phyloP scores from a whole-genome alignment of 2,113 vertebrate genomes.

The Tragelaphus imberbis region DNA sequence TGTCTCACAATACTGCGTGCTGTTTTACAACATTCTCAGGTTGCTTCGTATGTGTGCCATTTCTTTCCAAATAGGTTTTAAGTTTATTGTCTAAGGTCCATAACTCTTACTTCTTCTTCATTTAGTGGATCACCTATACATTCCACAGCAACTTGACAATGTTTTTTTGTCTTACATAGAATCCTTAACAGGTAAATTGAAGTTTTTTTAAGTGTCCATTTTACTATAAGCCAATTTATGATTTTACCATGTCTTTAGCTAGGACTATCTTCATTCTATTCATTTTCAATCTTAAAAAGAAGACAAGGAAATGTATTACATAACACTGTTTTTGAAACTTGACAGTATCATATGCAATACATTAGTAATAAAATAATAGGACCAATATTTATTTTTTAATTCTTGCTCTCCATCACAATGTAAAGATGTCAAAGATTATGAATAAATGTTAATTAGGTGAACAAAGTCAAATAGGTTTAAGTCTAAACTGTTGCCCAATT shows the following conservation, averaged over 20 bases:
- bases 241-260: not conserved
- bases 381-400: constrained; percentile 26
- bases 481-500: not conserved
- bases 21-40: not conserved
- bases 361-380: not conserved
- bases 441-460: not conserved
- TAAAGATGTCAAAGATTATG: not conserved
- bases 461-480: not conserved
- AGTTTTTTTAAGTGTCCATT: not conserved
- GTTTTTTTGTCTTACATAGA: not conserved
- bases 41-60: not conserved
- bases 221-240: not conserved
- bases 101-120: not conserved
- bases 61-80: not conserved
- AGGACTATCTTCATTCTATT: not conserved
- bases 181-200: not conserved
- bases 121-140: not conserved
- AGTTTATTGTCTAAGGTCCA: not conserved
- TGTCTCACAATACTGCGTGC: not conserved
- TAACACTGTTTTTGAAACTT: not conserved
- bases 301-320: not conserved
- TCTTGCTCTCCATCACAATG: not conserved
- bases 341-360: not conserved
- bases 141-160: not conserved
- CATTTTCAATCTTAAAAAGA: not conserved